Evolutionary conservation across 2,797 vertebrate species (phyloP).

Genomic region (Sebastolobus altivelis): DNA sequence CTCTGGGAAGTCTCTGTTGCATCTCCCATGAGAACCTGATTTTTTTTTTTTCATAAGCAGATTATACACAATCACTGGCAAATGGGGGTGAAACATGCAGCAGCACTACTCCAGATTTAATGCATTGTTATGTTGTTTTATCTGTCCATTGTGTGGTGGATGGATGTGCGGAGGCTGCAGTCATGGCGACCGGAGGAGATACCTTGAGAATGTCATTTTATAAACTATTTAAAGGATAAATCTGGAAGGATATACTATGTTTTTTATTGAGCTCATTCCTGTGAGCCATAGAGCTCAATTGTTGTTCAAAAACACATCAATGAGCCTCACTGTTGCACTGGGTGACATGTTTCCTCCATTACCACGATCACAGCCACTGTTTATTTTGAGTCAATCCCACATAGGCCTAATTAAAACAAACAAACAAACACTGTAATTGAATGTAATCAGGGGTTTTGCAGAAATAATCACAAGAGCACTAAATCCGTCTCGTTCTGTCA

Average conservation of each 20-base stretch:
- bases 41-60: conserved; percentile 44
- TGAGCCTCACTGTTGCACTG: neutral
- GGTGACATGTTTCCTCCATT: neutral
- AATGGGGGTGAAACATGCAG: conserved; percentile 24
- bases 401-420: neutral
- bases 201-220: neutral
- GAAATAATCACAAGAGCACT: neutral
- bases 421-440: neutral
- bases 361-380: neutral
- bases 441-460: neutral
- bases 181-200: neutral
- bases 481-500: neutral
- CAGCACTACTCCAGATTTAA: conserved; percentile 35
- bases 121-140: conserved; percentile 11
- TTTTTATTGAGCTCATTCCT: neutral
- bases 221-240: conserved; percentile 6
- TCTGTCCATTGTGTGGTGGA: conserved; percentile 16
- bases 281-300: neutral
- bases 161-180: conserved; percentile 1
- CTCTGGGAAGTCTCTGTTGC: conserved; percentile 51
- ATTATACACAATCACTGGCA: conserved; percentile 57
- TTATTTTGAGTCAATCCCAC: conserved; percentile 8
- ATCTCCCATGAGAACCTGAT: conserved; percentile 36
- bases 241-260: neutral
- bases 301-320: neutral